Percentiles rank a stretch among this genome's conserved stretches.
These are phyloP conservation scores for Varecia variegata DNA, from an alignment of 2,797 vertebrate species.

Conservation along the genomic window DNA sequence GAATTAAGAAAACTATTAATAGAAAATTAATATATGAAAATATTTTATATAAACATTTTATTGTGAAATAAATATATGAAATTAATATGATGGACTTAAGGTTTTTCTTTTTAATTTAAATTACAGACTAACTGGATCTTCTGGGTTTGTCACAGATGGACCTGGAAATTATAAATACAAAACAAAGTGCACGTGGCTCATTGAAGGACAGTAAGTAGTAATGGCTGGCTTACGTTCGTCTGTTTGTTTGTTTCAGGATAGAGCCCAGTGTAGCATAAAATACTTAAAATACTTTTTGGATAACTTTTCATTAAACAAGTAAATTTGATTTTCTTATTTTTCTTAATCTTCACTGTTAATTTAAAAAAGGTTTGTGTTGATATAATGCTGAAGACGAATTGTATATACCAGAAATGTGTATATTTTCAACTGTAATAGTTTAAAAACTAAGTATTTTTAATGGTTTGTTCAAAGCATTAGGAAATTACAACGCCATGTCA, in stretches of 20 bases:
- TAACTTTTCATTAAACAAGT: slow-evolving; percentile 43
- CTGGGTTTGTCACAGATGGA: slow-evolving; percentile 94
- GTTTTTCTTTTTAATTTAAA: slow-evolving; percentile 48
- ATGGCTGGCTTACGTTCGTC: background rate
- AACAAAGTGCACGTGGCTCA: slow-evolving; percentile 99
- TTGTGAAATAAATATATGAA: background rate
- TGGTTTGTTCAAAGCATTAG: slow-evolving; percentile 33
- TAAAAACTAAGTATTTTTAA: slow-evolving; percentile 22
- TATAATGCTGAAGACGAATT: slow-evolving; percentile 41
- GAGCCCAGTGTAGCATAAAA: background rate
- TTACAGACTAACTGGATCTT: slow-evolving; percentile 92
- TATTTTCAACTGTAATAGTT: slow-evolving; percentile 29
- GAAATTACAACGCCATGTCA: background rate
- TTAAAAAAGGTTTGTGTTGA: background rate
- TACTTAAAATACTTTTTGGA: background rate
- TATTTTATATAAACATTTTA: background rate
- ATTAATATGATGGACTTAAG: background rate
- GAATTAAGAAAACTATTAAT: slow-evolving; percentile 6
- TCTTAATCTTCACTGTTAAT: slow-evolving; percentile 21
- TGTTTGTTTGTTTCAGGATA: background rate
- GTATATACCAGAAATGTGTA: background rate
- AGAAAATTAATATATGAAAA: background rate
- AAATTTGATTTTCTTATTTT: slow-evolving; percentile 30
- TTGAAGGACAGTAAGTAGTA: slow-evolving; percentile 94
- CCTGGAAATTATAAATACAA: slow-evolving; percentile 99